A percentile compares a stretch with the other conserved stretches of the same genome.
phyloP scores from a whole-genome alignment of 2,888 invertebrate genomes.

The Amphipyra tragopoginis region DNA sequence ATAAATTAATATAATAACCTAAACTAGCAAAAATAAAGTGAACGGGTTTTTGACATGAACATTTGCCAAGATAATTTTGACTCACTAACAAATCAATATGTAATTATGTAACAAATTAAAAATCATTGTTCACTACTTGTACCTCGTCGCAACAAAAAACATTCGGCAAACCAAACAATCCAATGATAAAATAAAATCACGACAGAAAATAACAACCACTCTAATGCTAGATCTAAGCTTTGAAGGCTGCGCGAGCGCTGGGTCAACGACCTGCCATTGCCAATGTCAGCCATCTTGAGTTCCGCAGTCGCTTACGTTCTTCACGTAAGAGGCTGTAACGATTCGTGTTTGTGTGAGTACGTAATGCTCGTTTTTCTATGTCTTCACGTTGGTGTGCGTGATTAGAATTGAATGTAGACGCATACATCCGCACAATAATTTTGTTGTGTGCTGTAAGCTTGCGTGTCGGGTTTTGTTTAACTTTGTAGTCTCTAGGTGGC shows the following conservation, averaged over 20 bases:
- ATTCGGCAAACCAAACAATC: conserved; percentile 64
- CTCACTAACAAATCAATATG: conserved; percentile 41
- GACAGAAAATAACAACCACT: conserved; percentile 86
- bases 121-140: conserved; percentile 43
- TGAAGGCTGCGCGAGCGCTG: conserved; percentile 86
- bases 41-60: conserved; percentile 26
- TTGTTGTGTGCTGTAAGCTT: conserved; percentile 66
- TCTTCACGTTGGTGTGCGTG: conserved; percentile 74
- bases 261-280: conserved; percentile 88
- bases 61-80: conserved; percentile 24
- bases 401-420: conserved; percentile 77
- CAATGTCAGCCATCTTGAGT: conserved; percentile 90
- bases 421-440: conserved; percentile 58
- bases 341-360: conserved; percentile 80
- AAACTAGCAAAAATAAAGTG: conserved; percentile 17
- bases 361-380: conserved; percentile 88
- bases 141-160: conserved; percentile 56
- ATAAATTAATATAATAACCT: conserved; percentile 52
- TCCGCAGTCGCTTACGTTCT: conserved; percentile 89
- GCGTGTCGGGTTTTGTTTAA: conserved; percentile 60
- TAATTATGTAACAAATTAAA: conserved; percentile 48
- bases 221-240: conserved; percentile 88
- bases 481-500: conserved; percentile 63
- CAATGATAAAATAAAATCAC: conserved; percentile 76
- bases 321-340: conserved; percentile 90